Evolutionary conservation across 2,888 invertebrate species (phyloP).

Genomic region (Andrena haemorrhoa): DNA sequence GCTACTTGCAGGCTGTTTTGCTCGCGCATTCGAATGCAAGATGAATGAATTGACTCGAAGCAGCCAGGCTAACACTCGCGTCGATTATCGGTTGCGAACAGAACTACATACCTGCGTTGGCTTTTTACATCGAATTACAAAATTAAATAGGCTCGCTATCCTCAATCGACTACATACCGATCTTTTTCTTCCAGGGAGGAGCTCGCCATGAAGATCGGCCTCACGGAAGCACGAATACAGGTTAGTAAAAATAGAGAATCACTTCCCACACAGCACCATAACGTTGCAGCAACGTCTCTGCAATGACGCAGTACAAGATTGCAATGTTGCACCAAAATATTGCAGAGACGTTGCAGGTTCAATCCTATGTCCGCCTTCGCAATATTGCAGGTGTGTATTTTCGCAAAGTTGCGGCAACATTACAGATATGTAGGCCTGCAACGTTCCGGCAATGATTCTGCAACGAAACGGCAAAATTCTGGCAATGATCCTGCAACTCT

Average conservation of each 20-base stretch:
- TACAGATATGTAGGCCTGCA: no score
- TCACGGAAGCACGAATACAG: slow-evolving; percentile 98
- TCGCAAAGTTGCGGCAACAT: no score
- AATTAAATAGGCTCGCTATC: not conserved
- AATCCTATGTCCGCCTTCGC: no score
- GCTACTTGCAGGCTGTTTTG: slow-evolving; percentile 41
- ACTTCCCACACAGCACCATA: no score
- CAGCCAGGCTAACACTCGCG: not conserved
- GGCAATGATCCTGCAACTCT: no score
- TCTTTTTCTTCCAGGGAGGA: slow-evolving; percentile 92
- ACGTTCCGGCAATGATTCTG: no score
- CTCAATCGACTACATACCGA: not conserved
- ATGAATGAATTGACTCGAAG: not conserved
- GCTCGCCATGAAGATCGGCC: slow-evolving; percentile 96
- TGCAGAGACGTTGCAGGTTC: no score
- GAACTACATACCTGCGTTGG: not conserved
- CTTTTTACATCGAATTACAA: not conserved
- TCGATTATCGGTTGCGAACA: not conserved
- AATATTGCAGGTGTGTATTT: no score
- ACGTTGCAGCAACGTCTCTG: no score
- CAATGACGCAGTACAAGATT: no score
- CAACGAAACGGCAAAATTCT: no score
- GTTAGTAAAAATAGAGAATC: slow-evolving; percentile 86
- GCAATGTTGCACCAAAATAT: no score
- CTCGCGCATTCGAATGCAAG: slow-evolving; percentile 51